Conservation (phyloP, 2,888 invertebrate species). For the Octodonta nipae region DNA sequence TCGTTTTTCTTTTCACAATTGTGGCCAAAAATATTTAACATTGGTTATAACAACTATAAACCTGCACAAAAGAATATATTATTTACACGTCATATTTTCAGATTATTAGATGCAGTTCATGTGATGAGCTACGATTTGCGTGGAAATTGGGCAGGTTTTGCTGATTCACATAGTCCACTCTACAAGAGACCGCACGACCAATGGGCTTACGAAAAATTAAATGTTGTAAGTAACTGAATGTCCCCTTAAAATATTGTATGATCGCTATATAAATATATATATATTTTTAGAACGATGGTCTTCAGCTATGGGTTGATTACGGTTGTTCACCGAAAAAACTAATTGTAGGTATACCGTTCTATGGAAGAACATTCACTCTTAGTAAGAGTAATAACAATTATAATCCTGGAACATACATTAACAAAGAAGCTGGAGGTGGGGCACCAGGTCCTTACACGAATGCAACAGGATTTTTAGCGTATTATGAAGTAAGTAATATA, state of each 20-base stretch:
- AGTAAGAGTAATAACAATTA: slow-evolving; percentile 72
- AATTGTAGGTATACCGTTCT: slow-evolving; percentile 79
- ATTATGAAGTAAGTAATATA: slow-evolving; percentile 71
- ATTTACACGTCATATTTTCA: no score
- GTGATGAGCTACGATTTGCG: slow-evolving; percentile 78
- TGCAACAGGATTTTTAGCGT: slow-evolving; percentile 75
- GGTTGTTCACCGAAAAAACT: slow-evolving; percentile 78
- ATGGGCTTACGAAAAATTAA: slow-evolving; percentile 77
- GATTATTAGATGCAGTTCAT: slow-evolving; percentile 65
- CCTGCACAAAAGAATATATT: no score
- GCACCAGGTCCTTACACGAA: slow-evolving; percentile 73
- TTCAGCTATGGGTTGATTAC: slow-evolving; percentile 75
- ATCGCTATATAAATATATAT: neutral
- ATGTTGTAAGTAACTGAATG: slow-evolving; percentile 54
- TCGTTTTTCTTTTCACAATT: no score
- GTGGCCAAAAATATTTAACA: no score
- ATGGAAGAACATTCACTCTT: slow-evolving; percentile 73
- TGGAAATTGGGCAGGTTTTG: slow-evolving; percentile 84
- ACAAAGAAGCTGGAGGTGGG: slow-evolving; percentile 82
- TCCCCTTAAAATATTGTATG: neutral
- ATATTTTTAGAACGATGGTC: slow-evolving; percentile 63
- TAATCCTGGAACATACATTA: slow-evolving; percentile 71
- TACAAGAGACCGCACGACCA: slow-evolving; percentile 78
- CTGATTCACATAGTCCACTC: slow-evolving; percentile 76
- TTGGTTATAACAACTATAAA: no score